Evolutionary conservation across 2,113 vertebrate genomes (phyloP), one percentile per base, ranked within the genome.

Genomic region (Lycaon pictus): DNA sequence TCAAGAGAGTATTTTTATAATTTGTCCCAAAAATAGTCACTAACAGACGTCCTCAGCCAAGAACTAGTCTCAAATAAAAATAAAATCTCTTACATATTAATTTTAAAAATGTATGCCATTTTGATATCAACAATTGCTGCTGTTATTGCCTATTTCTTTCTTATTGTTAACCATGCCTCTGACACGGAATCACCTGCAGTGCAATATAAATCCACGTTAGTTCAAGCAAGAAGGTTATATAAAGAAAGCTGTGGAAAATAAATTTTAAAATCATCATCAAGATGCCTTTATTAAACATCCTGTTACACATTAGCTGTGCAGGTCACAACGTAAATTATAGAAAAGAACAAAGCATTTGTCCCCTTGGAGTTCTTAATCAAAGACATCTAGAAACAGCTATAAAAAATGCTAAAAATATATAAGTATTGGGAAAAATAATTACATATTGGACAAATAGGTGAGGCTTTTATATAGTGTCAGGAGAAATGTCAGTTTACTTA

Each of bases 161-260:
- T 92, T 72, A 82, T 15, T 53, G 43, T 62, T 92, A 92, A 19
- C 35, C 25, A 43, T 87, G 35, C 53, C 62, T 82, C 13, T 63
- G 79, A 27, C 2, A 92, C 32, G 13, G 53, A 84, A 58, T 17
- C 63, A 79, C 8, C 63, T 76, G 19, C 3, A 97, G 10, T 81
- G 15, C 22, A 93, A 96, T 35, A 94, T 69, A 95, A 95, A 93
- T 53, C 32, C 43, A 92, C 5, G n/a, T 51, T 93, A 71, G 60
- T 77, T 95, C 92, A 97, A 87, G 90, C 29, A 95, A 90, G 53
- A 96, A 94, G 25, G 20, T 93, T 17, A 56, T 53, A 88, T 29
- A 91, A 96, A 67, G 13, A 90, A 90, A 88, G n/a, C 4, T 43
- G 27, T 60, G 53, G 77, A 88, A 90, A 90, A 32, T 7, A 19